Evolutionary conservation across 2,888 invertebrate species (phyloP).

Genomic region (Orthosia gothica): DNA sequence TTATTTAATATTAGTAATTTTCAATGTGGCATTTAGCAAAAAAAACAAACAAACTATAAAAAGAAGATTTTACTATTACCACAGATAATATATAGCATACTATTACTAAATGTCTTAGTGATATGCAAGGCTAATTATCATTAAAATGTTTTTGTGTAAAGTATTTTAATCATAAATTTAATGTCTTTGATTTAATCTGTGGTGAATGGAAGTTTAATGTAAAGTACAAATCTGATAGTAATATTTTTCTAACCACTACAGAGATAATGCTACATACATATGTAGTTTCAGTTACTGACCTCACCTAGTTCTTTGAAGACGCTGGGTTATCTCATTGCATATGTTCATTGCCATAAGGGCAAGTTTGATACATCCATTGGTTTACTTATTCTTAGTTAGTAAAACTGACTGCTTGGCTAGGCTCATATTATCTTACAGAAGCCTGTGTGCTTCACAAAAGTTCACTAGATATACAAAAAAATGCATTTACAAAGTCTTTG

Average conservation of each 20-base stretch:
- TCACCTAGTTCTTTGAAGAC: conserved; percentile 67
- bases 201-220: conserved; percentile 20
- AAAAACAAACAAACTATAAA: neutral
- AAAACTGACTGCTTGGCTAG: neutral
- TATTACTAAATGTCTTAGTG: neutral
- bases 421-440: neutral
- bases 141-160: neutral
- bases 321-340: conserved; percentile 71
- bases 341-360: conserved; percentile 47
- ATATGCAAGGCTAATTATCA: neutral
- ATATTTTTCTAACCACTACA: conserved; percentile 37
- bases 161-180: neutral
- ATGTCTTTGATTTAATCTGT: conserved; percentile 5
- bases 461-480: neutral
- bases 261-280: conserved; percentile 27
- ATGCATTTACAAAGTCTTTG: neutral
- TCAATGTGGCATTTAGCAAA: neutral
- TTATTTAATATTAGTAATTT: too few species aligned
- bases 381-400: conserved; percentile 6
- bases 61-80: neutral
- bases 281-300: conserved; percentile 69
- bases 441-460: neutral
- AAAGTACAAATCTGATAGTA: conserved; percentile 29
- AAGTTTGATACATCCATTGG: conserved; percentile 34
- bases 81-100: too few species aligned